Conservation (phyloP, 2,797 vertebrate species). For the Emydoidea blandingii region DNA sequence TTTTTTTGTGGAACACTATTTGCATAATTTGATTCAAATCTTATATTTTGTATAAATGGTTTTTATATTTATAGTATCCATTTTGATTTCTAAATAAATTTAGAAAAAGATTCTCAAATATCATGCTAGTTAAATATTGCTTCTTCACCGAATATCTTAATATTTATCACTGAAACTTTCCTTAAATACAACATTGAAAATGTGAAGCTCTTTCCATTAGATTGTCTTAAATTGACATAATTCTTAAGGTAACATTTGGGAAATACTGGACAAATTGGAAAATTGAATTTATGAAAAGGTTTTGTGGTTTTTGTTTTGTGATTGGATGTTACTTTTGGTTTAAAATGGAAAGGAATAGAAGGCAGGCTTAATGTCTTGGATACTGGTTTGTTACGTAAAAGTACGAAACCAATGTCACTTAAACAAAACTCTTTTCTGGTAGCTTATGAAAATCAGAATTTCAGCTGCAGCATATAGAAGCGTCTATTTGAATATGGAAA, state of each 20-base stretch:
- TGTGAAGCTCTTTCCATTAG: not conserved
- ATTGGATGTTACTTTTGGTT: not conserved
- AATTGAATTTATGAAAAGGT: slow-evolving; percentile 39
- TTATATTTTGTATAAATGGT: not conserved
- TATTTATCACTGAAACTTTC: not conserved
- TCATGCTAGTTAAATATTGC: not conserved
- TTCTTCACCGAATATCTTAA: not conserved
- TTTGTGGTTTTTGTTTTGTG: slow-evolving; percentile 6
- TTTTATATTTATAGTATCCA: not conserved
- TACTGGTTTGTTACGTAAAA: not conserved
- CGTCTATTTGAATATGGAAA: not conserved
- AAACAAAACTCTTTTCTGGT: not conserved
- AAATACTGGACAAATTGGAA: not conserved
- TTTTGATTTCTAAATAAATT: not conserved
- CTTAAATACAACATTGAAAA: not conserved
- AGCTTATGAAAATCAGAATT: not conserved
- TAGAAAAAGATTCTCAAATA: not conserved
- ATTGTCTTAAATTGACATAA: not conserved
- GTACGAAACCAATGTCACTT: not conserved
- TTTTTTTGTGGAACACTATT: not conserved
- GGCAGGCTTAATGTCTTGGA: not conserved
- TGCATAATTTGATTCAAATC: not conserved
- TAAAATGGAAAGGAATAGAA: not conserved
- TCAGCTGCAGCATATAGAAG: not conserved
- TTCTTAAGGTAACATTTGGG: not conserved